Conservation (phyloP, 2,797 vertebrate species). For the Pseudomugil tenellus region DNA sequence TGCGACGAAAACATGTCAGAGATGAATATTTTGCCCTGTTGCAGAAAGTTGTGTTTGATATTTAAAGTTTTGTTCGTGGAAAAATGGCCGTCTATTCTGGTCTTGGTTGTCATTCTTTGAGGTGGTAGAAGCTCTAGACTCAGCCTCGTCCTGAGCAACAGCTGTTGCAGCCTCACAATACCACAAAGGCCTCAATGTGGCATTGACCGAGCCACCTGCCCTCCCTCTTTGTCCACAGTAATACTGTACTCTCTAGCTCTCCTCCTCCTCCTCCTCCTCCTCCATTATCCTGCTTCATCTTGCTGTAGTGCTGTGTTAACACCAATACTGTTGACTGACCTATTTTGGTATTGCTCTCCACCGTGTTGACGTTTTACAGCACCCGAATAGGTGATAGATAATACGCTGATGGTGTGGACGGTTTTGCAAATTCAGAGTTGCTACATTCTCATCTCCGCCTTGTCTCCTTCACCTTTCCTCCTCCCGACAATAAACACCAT, state of each 20-base stretch:
- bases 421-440: constrained; percentile 56
- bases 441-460: constrained; percentile 26
- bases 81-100: constrained; percentile 40
- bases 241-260: constrained; percentile 58
- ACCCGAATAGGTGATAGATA: constrained; percentile 19
- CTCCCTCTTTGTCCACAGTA: constrained; percentile 67
- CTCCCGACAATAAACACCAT: constrained; percentile 66
- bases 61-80: constrained; percentile 27
- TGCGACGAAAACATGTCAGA: neutral
- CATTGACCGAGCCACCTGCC: constrained; percentile 76
- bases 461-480: constrained; percentile 51
- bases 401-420: constrained; percentile 23
- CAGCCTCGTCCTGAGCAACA: constrained; percentile 62
- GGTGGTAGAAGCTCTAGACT: constrained; percentile 56
- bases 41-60: constrained; percentile 5
- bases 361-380: constrained; percentile 42
- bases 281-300: constrained; percentile 57
- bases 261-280: constrained; percentile 42
- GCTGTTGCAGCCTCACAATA: constrained; percentile 72
- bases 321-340: constrained; percentile 43
- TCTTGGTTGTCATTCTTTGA: constrained; percentile 50
- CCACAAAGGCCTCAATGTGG: constrained; percentile 73
- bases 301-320: constrained; percentile 33
- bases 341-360: constrained; percentile 54
- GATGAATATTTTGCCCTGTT: neutral